Conservation (phyloP, 2,113 vertebrate species). For the Delphinus delphis region DNA sequence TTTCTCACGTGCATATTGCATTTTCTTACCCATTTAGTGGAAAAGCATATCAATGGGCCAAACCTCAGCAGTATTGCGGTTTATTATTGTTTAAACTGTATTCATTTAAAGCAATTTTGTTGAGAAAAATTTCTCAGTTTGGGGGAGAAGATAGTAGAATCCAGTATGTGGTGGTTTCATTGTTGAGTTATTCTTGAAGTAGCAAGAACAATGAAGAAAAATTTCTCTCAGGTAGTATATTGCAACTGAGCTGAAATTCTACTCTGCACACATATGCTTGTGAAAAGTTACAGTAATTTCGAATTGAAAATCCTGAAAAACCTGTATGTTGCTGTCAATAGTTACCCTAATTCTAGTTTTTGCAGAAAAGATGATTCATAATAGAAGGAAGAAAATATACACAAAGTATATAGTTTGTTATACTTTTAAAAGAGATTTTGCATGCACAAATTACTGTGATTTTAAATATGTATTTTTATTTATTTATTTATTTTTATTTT, state of each 20-base stretch:
- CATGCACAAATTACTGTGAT: background rate
- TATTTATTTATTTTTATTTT: no score
- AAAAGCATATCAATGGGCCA: background rate
- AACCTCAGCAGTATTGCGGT: background rate
- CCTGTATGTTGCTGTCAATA: background rate
- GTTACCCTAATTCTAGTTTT: constrained; percentile 1
- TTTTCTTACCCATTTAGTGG: background rate
- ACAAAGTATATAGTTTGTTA: background rate
- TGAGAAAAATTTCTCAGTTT: constrained; percentile 32
- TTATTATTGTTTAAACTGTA: constrained; percentile 19
- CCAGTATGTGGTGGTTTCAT: background rate
- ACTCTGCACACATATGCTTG: background rate
- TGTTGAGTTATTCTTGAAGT: background rate
- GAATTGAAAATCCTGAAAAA: background rate
- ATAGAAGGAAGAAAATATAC: background rate
- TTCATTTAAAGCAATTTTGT: constrained; percentile 53
- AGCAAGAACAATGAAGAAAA: background rate
- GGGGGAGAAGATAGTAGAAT: background rate
- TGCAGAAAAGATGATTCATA: constrained; percentile 1
- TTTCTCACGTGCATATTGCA: background rate
- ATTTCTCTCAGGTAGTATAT: background rate
- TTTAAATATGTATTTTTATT: background rate
- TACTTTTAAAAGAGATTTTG: background rate
- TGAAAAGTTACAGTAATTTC: background rate
- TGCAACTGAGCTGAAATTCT: background rate